A percentile compares a stretch with the other conserved stretches of the same genome.
phyloP scores from a whole-genome alignment of 2,888 invertebrate species.

The Pomacea canaliculata region DNA sequence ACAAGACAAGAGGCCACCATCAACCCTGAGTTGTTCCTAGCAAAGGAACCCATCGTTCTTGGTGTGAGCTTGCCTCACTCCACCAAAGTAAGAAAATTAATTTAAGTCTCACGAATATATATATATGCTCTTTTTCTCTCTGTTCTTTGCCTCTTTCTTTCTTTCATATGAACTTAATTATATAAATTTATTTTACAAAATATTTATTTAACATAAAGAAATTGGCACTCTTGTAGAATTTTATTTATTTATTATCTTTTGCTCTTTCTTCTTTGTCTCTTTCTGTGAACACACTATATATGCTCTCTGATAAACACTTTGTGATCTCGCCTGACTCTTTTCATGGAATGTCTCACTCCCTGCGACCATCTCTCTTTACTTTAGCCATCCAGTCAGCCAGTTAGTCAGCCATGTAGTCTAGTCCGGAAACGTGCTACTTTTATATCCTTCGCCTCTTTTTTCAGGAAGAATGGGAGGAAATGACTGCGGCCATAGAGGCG shows the following conservation, averaged over 20 bases:
- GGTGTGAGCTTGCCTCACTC: background rate
- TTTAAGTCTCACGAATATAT: no score
- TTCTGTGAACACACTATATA: background rate
- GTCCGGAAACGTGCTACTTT: no score
- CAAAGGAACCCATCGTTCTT: background rate
- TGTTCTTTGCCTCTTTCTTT: background rate
- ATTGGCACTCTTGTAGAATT: no score
- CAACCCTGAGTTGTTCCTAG: background rate
- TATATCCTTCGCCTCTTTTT: no score
- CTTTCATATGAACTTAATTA: background rate
- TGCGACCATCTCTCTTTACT: no score
- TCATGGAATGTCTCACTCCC: no score
- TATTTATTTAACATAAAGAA: no score
- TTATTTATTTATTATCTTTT: background rate
- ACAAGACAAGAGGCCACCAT: constrained; percentile 70
- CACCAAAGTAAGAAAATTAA: background rate
- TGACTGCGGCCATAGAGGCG: constrained; percentile 63
- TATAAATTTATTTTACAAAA: no score
- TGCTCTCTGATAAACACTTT: background rate
- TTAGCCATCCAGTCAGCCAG: no score
- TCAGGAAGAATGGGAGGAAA: constrained; percentile 69
- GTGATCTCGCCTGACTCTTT: no score
- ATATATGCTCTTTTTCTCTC: background rate
- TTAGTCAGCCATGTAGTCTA: no score
- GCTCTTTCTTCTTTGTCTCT: background rate